These are phyloP conservation scores for Carapus acus DNA, from an alignment of 2,797 vertebrate genomes.

Conservation along the genomic window DNA sequence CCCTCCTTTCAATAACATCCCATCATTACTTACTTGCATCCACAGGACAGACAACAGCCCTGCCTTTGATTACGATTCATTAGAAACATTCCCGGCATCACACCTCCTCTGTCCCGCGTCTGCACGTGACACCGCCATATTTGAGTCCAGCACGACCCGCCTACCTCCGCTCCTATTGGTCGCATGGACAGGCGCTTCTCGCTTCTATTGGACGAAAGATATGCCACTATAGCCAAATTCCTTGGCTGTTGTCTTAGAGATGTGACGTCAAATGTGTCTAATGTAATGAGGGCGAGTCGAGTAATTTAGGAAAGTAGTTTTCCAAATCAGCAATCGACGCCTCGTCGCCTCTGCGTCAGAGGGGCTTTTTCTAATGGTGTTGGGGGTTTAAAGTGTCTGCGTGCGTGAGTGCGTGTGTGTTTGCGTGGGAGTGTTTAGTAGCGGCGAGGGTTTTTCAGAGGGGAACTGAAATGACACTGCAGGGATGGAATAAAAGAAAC, in stretches of 20 bases:
- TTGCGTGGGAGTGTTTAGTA: neutral
- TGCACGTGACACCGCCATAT: slow-evolving; percentile 63
- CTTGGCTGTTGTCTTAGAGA: slow-evolving; percentile 63
- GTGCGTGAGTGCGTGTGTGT: no score
- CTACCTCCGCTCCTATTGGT: slow-evolving; percentile 54
- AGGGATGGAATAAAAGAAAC: no score
- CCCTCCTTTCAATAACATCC: neutral
- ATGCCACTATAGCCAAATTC: slow-evolving; percentile 54
- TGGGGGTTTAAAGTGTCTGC: no score
- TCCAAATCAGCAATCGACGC: slow-evolving; percentile 4
- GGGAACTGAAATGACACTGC: no score
- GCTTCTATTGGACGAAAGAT: slow-evolving; percentile 51
- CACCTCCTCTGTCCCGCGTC: slow-evolving; percentile 58
- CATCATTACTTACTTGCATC: slow-evolving; percentile 3
- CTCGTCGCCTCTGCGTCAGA: neutral
- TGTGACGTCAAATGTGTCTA: slow-evolving; percentile 69
- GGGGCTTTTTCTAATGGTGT: neutral
- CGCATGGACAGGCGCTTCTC: slow-evolving; percentile 40
- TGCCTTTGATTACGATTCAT: slow-evolving; percentile 28
- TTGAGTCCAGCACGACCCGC: slow-evolving; percentile 28
- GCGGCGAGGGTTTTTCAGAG: no score
- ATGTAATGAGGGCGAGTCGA: slow-evolving; percentile 45
- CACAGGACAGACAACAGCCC: slow-evolving; percentile 7
- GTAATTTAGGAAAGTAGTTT: slow-evolving; percentile 27
- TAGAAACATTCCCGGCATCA: slow-evolving; percentile 45